These are phyloP conservation scores for Loris lydekkerianus DNA, from an alignment of 2,797 vertebrate genomes.

Conservation along the genomic window DNA sequence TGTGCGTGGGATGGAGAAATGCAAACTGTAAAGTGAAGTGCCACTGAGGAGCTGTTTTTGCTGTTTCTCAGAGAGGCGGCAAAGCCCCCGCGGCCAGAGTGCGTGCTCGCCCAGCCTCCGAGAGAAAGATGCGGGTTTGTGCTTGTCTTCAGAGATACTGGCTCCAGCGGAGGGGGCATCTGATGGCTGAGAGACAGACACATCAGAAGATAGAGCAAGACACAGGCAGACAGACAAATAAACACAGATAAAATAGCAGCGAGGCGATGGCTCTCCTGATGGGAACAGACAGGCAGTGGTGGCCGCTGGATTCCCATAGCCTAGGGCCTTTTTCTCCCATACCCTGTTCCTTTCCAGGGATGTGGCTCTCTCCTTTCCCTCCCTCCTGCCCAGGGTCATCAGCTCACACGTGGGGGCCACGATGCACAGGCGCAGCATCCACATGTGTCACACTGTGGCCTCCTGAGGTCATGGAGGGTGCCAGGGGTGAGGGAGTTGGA, in stretches of 20 bases:
- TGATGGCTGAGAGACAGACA: conserved; percentile 70
- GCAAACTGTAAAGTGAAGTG: conserved; percentile 71
- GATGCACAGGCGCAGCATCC: neutral
- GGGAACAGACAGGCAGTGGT: conserved; percentile 44
- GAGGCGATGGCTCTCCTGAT: conserved; percentile 37
- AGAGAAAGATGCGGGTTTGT: neutral
- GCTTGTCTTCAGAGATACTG: conserved; percentile 58
- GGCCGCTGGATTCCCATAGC: neutral
- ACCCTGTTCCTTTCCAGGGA: neutral
- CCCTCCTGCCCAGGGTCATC: neutral
- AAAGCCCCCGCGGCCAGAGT: neutral
- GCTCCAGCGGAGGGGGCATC: conserved; percentile 56
- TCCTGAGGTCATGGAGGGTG: neutral
- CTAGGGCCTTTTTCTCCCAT: neutral
- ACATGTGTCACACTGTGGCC: accelerated
- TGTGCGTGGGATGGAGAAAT: conserved; percentile 66
- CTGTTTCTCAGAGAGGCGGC: neutral
- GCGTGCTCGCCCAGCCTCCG: neutral
- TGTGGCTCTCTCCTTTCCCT: neutral
- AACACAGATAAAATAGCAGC: conserved; percentile 67
- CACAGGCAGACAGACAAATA: conserved; percentile 76
- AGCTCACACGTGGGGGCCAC: neutral
- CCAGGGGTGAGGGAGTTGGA: accelerated
- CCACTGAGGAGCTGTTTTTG: conserved; percentile 36
- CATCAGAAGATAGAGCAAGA: conserved; percentile 70